A percentile compares a stretch with the other conserved stretches of the same genome.
Conservation (phyloP, 2,113 vertebrate species). For the Cichladusa arquata region DNA sequence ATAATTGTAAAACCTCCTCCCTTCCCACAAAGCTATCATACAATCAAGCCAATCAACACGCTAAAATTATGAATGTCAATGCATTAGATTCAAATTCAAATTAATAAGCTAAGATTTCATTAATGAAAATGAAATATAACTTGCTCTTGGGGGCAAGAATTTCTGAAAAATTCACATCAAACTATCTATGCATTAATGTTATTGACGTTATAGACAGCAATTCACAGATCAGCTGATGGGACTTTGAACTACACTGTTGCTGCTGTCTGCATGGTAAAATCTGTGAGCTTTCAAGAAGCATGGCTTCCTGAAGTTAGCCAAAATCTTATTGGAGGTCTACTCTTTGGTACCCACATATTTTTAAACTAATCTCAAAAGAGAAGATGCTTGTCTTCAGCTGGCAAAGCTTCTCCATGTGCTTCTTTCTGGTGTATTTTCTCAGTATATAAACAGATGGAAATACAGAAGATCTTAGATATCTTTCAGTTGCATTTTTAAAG, state of each 20-base stretch:
- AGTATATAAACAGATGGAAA: background rate
- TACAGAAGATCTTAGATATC: background rate
- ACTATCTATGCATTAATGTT: background rate
- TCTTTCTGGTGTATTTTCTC: background rate
- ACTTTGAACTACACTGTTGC: background rate
- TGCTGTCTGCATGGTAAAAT: background rate
- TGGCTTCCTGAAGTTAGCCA: background rate
- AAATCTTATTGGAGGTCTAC: background rate
- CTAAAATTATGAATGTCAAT: constrained; percentile 32
- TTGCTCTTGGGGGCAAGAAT: background rate
- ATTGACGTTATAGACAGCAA: background rate
- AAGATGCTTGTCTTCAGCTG: background rate
- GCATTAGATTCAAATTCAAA: background rate
- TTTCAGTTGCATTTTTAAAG: background rate
- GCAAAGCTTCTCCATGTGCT: background rate
- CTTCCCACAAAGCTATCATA: constrained; percentile 63
- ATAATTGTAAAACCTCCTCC: constrained; percentile 64
- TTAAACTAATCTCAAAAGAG: background rate
- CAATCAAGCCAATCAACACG: constrained; percentile 42
- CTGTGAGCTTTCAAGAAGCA: background rate
- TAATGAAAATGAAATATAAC: constrained; percentile 15
- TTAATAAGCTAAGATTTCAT: constrained; percentile 26
- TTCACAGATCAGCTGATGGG: background rate
- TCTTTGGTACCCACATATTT: background rate
- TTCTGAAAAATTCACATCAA: constrained; percentile 9